phyloP scores from a whole-genome alignment of 37 sponge, comb jelly and placozoan species.

The Hormiphora californensis region DNA sequence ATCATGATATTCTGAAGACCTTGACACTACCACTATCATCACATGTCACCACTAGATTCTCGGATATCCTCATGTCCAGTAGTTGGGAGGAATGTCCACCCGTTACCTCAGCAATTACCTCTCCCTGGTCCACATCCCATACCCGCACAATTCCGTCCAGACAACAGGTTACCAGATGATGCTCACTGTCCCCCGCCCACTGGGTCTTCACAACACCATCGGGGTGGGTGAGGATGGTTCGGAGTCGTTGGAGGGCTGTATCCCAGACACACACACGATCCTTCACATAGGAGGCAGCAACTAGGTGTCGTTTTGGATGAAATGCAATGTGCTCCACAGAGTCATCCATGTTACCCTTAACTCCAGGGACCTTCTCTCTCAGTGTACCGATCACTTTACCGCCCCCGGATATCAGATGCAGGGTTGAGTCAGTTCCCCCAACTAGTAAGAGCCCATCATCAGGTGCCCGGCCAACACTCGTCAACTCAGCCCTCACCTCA shows the following conservation, averaged over 20 bases:
- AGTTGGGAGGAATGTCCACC: constrained; percentile 14
- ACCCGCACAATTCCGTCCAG: constrained; percentile 42
- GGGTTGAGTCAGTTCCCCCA: background rate
- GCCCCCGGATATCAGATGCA: background rate
- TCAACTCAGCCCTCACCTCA: background rate
- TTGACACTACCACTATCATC: constrained; percentile 21
- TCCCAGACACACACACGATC: constrained; percentile 42
- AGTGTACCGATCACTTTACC: constrained; percentile 42
- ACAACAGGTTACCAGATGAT: constrained; percentile 36
- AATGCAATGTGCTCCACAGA: constrained; percentile 49
- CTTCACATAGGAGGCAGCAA: background rate
- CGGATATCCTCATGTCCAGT: constrained; percentile 33
- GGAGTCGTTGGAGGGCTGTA: background rate
- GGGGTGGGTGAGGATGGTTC: constrained; percentile 15
- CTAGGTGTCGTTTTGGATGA: background rate
- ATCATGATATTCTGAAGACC: constrained; percentile 37
- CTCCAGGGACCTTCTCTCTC: background rate
- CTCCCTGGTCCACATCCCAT: constrained; percentile 46
- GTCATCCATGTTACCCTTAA: background rate
- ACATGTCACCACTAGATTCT: constrained; percentile 33
- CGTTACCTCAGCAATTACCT: constrained; percentile 31
- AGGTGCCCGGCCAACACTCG: constrained; percentile 2
- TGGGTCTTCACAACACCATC: constrained; percentile 32
- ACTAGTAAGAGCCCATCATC: constrained; percentile 19
- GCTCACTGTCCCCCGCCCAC: constrained; percentile 44